Evolutionary conservation across 2,113 vertebrate species (phyloP), one percentile per base, ranked within the genome.

Genomic region (Corvus hawaiiensis): DNA sequence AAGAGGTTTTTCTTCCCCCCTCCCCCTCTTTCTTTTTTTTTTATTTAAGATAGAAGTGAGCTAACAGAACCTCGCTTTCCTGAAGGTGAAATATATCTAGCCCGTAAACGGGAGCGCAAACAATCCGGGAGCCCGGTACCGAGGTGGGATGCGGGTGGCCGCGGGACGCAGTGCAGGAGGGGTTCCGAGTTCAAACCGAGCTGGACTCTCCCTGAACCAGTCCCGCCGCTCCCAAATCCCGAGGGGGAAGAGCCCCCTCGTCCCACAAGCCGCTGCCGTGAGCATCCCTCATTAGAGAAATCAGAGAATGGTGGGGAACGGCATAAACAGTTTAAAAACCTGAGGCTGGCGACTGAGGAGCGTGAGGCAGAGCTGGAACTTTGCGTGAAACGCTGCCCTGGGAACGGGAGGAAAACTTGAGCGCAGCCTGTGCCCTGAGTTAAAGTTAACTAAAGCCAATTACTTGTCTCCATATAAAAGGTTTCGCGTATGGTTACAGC

Each of bases 401-500:
- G 43, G 78, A 95, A 33, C 6, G 22, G 72, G 52, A 62, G 43
- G 4, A 58, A 46, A 91, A 94, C 87, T 90, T 67, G 8, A 74
- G 52, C 22, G 48, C 63, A 80, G 71, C 15, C 71, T 24, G 14
- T 64, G 75, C 55, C 64, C 55, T 39, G 10, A 32, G 76, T 90
- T 66, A 93, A 28, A 32, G 76, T 90, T 66, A 93, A 28, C 84
- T 64, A 37, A 62, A 71, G 90, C 35, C 18, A 83, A 63, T 87
- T 93, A 79, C 61, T 39, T 52, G 61, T 54, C 52, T 86, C 59
- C 43, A 3, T 85, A 24, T 37, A n/a, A 90, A 92, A 84, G 71
- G 72, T 77, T 96, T 89, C 19, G n/a, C 37, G 28, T 89, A 82
- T 17, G 84, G 88, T 83, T 80, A 64, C 55, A 61, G 46, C 76